phyloP scores from a whole-genome alignment of 2,797 vertebrate genomes.

The Loriculus beryllinus region DNA sequence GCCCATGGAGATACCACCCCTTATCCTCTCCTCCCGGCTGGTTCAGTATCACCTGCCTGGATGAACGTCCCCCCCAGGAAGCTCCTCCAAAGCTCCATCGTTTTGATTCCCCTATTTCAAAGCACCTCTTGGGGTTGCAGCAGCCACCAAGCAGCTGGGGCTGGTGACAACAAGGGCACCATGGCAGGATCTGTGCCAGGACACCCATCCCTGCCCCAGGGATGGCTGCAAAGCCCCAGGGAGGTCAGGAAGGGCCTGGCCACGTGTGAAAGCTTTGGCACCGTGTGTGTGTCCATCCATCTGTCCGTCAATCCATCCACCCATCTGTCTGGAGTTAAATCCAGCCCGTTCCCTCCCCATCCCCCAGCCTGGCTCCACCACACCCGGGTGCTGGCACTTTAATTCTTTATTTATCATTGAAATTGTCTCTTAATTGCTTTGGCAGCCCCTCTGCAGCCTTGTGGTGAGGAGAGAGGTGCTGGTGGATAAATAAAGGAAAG shows the following conservation, averaged over 20 bases:
- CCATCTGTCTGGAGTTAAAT: not conserved
- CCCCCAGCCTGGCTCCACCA: not conserved
- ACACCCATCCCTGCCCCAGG: not conserved
- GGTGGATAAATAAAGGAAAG: not conserved
- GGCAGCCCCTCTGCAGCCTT: not conserved
- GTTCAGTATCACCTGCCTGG: not conserved
- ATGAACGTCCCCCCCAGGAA: accelerated
- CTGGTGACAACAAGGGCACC: accelerated
- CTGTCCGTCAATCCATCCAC: not conserved
- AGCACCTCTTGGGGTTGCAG: not conserved
- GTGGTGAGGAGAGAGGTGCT: not conserved
- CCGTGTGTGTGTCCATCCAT: not conserved
- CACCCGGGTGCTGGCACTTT: not conserved
- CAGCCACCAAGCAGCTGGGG: accelerated
- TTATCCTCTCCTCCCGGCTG: not conserved
- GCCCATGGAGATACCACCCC: not conserved
- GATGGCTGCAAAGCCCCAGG: not conserved
- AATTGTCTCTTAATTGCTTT: conserved; percentile 59
- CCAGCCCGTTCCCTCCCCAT: not conserved
- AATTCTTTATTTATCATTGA: conserved; percentile 44
- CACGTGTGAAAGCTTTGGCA: not conserved
- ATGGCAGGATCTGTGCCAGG: not conserved
- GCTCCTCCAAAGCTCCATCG: not conserved
- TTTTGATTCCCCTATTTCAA: not conserved
- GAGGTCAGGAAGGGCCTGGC: not conserved